These are phyloP conservation scores for Steatornis caripensis DNA, from an alignment of 2,113 vertebrate species.

Conservation along the genomic window DNA sequence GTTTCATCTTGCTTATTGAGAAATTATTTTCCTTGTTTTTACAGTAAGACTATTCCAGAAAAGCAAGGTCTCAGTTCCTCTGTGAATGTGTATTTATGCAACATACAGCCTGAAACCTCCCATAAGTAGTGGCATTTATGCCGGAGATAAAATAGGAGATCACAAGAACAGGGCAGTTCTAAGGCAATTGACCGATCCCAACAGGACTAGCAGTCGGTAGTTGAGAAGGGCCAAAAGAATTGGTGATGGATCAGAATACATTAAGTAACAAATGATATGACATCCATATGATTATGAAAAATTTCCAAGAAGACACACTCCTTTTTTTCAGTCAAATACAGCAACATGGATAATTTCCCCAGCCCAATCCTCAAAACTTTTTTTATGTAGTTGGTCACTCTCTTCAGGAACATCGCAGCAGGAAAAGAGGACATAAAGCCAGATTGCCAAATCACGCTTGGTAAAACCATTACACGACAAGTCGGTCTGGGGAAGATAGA, in stretches of 20 bases:
- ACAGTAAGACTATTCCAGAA: not conserved
- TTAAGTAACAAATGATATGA: not conserved
- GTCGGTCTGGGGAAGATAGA: not conserved
- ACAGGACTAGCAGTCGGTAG: not conserved
- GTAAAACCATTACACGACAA: not conserved
- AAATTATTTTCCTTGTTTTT: not conserved
- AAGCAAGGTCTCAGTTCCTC: not conserved
- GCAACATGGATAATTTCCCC: not conserved
- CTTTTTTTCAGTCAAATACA: not conserved
- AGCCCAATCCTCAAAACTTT: not conserved
- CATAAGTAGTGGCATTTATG: not conserved
- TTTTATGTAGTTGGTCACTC: not conserved
- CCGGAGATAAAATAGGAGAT: not conserved
- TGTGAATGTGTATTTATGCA: not conserved
- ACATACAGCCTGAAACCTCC: not conserved
- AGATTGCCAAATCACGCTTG: not conserved
- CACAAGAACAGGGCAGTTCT: not conserved
- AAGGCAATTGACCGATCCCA: not conserved
- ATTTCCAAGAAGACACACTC: not conserved
- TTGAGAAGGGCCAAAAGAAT: not conserved
- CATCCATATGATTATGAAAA: not conserved
- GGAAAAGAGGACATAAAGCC: not conserved
- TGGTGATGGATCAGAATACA: not conserved
- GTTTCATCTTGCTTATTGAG: not conserved
- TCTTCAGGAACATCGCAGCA: not conserved